Base-by-base conservation (phyloP, 2,888 invertebrate species). In the Lapara coniferarum region DNA sequence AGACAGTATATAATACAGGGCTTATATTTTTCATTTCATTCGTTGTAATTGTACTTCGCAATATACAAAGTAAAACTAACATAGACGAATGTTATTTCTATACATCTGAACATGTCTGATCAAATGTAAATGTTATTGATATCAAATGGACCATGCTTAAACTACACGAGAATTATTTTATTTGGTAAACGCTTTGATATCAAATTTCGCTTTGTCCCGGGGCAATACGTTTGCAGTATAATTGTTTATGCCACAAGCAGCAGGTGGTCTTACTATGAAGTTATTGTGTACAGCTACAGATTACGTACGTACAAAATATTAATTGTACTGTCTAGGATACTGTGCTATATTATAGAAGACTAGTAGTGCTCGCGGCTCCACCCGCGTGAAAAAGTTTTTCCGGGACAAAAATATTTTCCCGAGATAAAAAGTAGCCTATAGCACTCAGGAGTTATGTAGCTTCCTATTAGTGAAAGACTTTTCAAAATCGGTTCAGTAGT, bases 141-240 rank as follows among this genome's bases (percentile, higher is more conserved):
- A 4, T 46, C 16, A 10, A 59, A 16, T 1, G 46, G 12, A n/a
- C 10, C 46, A 44, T 46, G 44, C 59, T 12, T 59, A 16, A 59
- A 59, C 25, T 56, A 56, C 44, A 63, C 16, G 13, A 16, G 49
- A 16, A 19, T 63, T 12, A 52, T 66, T 66, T 69, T 70, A 67
- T 66, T 19, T 70, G 37, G 56, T 70, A 58, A 19, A 63, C 63
- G 63, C 13, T 63, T 63, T 63, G 46, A 59, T 59, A 59, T 59
- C 46, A n/a, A 46, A 46, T 63, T 46, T 63, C 16, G 49, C 7
- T 25, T 44, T n/a, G 46, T 19, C 49, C 63, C 49, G 19, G 16
- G 49, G 59, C 59, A 46, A 59, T 46, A 44, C 46, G 56, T 59
- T 46, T 37, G 44, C 16, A 14, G 16, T 63, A 49, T 63, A 63